Percentiles rank a stretch among this genome's conserved stretches.
Conservation (phyloP, 2,888 invertebrate species). For the Griposia aprilina region DNA sequence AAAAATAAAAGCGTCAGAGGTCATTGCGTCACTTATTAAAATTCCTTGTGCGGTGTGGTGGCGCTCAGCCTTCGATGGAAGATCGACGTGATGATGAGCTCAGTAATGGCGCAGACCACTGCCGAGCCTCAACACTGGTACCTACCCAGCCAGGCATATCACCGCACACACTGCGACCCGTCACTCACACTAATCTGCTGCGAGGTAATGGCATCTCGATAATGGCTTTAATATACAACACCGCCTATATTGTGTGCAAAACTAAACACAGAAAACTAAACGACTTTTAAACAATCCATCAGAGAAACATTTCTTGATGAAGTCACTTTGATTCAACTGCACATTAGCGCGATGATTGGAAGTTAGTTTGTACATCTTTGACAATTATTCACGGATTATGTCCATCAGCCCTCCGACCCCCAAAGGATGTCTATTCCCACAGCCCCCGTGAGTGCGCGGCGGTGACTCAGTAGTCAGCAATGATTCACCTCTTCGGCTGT, state of each 20-base stretch:
- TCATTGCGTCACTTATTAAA: conserved; percentile 85
- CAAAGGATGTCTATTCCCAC: background rate
- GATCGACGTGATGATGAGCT: conserved; percentile 64
- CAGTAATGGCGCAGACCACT: conserved; percentile 24
- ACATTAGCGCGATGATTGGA: background rate
- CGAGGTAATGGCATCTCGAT: conserved; percentile 53
- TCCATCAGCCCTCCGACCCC: conserved; percentile 6
- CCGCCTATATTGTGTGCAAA: conserved; percentile 44
- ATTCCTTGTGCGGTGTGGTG: conserved; percentile 73
- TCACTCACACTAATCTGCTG: conserved; percentile 35
- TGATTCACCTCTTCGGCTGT: conserved; percentile 71
- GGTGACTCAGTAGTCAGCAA: conserved; percentile 71
- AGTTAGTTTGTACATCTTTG: background rate
- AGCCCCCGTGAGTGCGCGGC: conserved; percentile 46
- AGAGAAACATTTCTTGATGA: conserved; percentile 34
- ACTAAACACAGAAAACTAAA: conserved; percentile 52
- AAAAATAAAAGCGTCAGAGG: conserved; percentile 78
- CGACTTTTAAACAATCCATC: conserved; percentile 45
- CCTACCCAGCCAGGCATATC: background rate
- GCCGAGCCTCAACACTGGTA: background rate
- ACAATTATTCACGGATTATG: conserved; percentile 13
- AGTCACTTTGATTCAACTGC: conserved; percentile 30
- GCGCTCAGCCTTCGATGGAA: conserved; percentile 71
- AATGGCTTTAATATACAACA: conserved; percentile 49
- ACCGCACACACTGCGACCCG: conserved; percentile 24